phyloP scores from a whole-genome alignment of 2,888 invertebrate species.

The Caenorhabditis auriculariae region DNA sequence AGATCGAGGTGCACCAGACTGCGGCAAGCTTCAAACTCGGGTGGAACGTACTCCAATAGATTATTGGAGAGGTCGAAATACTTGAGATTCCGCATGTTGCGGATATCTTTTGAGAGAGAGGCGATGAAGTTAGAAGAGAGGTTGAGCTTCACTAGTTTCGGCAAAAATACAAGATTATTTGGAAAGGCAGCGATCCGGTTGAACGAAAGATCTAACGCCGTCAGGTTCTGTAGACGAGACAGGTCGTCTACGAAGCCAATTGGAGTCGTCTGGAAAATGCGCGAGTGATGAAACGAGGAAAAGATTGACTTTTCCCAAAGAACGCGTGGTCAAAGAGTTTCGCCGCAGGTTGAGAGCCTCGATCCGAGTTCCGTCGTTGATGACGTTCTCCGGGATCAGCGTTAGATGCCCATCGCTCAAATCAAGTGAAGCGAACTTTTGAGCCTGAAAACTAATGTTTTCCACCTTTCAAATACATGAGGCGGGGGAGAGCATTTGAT shows the following conservation, averaged over 20 bases:
- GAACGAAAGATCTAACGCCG: constrained; percentile 66
- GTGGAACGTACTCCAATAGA: constrained; percentile 41
- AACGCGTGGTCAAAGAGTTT: constrained; percentile 62
- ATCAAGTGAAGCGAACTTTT: constrained; percentile 50
- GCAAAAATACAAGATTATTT: constrained; percentile 60
- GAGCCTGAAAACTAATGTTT: constrained; percentile 1
- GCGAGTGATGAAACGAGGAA: not conserved
- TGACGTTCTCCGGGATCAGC: constrained; percentile 66
- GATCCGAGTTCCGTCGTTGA: constrained; percentile 54
- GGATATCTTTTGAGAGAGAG: constrained; percentile 62
- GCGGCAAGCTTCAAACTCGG: constrained; percentile 33
- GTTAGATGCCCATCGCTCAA: constrained; percentile 66
- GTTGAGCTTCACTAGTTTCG: constrained; percentile 35
- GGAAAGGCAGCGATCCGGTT: constrained; percentile 65
- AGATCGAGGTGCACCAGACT: constrained; percentile 39
- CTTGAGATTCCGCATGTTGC: constrained; percentile 35
- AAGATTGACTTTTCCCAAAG: constrained; percentile 10
- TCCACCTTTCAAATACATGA: no score
- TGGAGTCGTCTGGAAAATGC: constrained; percentile 10
- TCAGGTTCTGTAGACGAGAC: constrained; percentile 63
- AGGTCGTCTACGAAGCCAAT: constrained; percentile 67
- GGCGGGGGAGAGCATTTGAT: no score
- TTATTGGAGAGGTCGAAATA: constrained; percentile 51
- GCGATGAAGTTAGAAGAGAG: constrained; percentile 47
- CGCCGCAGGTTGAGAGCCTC: constrained; percentile 66